These are phyloP conservation scores for Drosophila truncata DNA, from an alignment of 1,140 invertebrate genomes.

Conservation along the genomic window DNA sequence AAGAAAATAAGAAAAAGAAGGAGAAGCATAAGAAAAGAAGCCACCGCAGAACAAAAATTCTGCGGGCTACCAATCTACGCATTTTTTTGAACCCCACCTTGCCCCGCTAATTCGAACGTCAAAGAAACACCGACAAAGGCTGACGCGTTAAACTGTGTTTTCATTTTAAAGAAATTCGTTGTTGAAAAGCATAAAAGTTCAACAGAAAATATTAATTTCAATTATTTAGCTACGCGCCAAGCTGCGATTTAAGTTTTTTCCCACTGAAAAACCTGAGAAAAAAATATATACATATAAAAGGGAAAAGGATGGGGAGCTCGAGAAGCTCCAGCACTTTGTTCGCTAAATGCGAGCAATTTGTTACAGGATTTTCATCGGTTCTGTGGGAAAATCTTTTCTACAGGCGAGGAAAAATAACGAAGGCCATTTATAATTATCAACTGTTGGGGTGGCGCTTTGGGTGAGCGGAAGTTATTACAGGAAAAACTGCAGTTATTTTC, in stretches of 20 bases:
- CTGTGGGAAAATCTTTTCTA: conserved; percentile 48
- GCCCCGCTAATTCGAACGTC: conserved; percentile 30
- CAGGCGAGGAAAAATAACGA: conserved; percentile 34
- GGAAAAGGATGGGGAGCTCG: conserved; percentile 14
- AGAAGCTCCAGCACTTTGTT: conserved; percentile 59
- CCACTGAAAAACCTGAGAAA: conserved; percentile 22
- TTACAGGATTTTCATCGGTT: conserved; percentile 65
- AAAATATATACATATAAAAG: background rate
- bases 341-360: conserved; percentile 79
- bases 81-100: conserved; percentile 53
- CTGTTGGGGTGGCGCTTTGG: conserved; percentile 69
- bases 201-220: conserved; percentile 78
- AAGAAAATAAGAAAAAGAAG: background rate
- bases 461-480: conserved; percentile 73
- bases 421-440: conserved; percentile 70
- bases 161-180: conserved; percentile 54
- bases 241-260: conserved; percentile 22
- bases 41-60: conserved; percentile 56
- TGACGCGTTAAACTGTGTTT: conserved; percentile 62
- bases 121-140: conserved; percentile 62
- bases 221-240: conserved; percentile 66
- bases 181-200: conserved; percentile 59
- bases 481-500: conserved; percentile 70
- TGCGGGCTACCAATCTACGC: conserved; percentile 79
- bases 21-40: conserved; percentile 29